Base-by-base conservation (phyloP, 2,888 invertebrate genomes). In the Linnaemya vulpina region DNA sequence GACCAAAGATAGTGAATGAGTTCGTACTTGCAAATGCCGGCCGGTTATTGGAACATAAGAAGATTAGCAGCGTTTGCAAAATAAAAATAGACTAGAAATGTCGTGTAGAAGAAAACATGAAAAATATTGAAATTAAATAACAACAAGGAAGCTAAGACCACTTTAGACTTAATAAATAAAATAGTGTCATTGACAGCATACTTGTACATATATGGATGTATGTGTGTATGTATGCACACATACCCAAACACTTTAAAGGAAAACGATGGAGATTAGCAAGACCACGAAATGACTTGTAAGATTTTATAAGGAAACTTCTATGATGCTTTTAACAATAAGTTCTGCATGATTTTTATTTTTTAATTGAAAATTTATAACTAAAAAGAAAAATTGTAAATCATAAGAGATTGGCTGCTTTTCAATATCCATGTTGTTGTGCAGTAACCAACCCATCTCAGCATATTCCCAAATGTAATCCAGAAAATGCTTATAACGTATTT, bases 21-120 rank as follows among this genome's bases (percentile, higher is more conserved):
- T 70, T 40, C 11, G 30, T 53, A 67, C 1, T 74, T 80, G 67
- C 74, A 49, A 63, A 25, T 46, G 70, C 82, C 82, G 82, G 82
- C 71, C 65, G 70, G 82, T 65, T 82, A 68, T 74, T 68, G 60
- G 35, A 68, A 68, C 55, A 51, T 63, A 82, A 71, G 65, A 65
- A 49, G 63, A 71, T 76, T 55, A 49, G 58, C 15, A 25, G 51
- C 20, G 30, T 68, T 60, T 49, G 46, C n/a, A 10, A 46, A 17
- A 40, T 1, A 30, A 49, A 25, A 40, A 43, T 9, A 17, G 5
- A 43, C 4, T 30, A 43, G 25, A 40, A 20, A 43, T 30, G 40
- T 7, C 17, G n/a, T 20, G 11, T 3, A 20, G 5, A 22, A 4
- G 35, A 20, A 35, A 22, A 38, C 9, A 58, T 22, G 4, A 55